Base-by-base conservation (phyloP, 92 coral and sea anemone species). In the Phymanthus crucifer region DNA sequence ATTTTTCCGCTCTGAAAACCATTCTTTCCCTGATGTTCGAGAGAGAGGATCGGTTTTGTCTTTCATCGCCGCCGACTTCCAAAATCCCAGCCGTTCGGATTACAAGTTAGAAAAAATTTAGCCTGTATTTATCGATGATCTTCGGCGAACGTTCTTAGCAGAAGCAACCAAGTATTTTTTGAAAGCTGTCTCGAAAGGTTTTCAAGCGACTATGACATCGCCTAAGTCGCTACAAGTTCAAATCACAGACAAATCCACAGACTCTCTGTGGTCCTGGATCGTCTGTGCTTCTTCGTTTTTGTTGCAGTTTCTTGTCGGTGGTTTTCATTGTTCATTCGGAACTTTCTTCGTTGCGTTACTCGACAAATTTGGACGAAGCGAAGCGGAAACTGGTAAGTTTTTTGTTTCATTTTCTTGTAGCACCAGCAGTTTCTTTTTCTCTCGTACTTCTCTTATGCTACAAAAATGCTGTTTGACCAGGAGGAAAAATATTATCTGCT, bases 371-470 rank as follows among this genome's bases (percentile, higher is more conserved):
- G 89, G 88, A 7, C 78, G 90, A 66, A 84, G 86, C 78, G 97
- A 93, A 64, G 88, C 92, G 21, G 92, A 87, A 70, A 84, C 92
- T 4, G 97, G 97, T 93, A 83, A 85, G 94, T 67, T 40, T 72
- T 34, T 52, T 46, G 61, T 72, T 40, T 57, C 13, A 33, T 29
- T 54, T 14, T 56, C 8, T 21, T 54, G 8, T 5, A 24, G 29
- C 68, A 61, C 68, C 68, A 29, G 68, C 29, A 54, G 6, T 54
- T 43, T 8, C 14, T 10, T 43, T 43, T 14, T 43, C 48, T 17
- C 13, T 43, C 48, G 48, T 10, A 38, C 5, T 43, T 43, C 14
- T 14, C 16, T 11, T 43, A 38, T 10, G 43, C 43, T 3, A 43
- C 10, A 43, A 43, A 43, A 43, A 5, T 43, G 48, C 48, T 43